phyloP scores from a whole-genome alignment of 2,797 vertebrate genomes.

The Paguma larvata region DNA sequence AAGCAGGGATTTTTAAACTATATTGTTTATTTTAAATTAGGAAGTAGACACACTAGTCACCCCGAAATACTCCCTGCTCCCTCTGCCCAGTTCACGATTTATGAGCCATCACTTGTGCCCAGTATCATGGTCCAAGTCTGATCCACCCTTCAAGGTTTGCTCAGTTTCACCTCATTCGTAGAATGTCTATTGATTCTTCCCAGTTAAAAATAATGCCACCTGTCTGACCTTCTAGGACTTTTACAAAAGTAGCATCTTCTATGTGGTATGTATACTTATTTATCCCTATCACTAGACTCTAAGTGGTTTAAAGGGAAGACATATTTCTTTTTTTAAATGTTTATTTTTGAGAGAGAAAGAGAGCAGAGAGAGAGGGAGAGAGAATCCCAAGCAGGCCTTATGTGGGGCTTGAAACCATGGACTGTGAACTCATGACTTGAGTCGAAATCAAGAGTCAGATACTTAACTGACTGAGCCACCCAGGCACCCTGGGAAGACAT shows the following conservation, averaged over 20 bases:
- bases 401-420: no score
- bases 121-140: background rate
- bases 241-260: background rate
- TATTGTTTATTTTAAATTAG: background rate
- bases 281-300: background rate
- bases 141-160: background rate
- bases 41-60: background rate
- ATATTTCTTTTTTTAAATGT: background rate
- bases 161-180: background rate
- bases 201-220: background rate
- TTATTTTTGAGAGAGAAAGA: no score
- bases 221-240: background rate
- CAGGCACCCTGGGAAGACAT: background rate
- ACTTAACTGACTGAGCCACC: no score
- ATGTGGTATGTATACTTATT: background rate
- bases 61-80: background rate
- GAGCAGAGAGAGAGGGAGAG: no score
- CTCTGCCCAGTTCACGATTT: background rate
- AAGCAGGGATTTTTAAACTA: background rate
- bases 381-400: no score
- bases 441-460: no score
- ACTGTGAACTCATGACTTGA: no score
- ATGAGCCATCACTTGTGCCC: background rate
- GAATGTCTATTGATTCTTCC: background rate
- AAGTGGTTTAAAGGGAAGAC: background rate